Evolutionary conservation across 2,888 invertebrate species (phyloP).

Genomic region (Ichneumoninae sp.): DNA sequence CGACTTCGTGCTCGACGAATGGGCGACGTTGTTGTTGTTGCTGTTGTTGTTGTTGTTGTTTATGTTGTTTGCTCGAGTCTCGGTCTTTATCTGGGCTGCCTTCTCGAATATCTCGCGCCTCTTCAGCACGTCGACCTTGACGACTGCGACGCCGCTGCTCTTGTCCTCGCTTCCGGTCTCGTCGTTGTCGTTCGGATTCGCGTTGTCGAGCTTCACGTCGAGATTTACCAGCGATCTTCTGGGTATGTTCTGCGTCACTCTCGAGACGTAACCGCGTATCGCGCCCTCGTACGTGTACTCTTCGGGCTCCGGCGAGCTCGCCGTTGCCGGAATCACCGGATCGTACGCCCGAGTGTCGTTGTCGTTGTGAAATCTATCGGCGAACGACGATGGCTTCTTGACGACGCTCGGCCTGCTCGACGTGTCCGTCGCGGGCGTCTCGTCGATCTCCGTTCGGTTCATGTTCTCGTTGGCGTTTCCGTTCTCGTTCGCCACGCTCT

Average conservation of each 20-base stretch:
- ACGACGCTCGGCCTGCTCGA: slow-evolving; percentile 68
- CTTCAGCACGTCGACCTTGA: slow-evolving; percentile 92
- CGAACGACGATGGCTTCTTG: slow-evolving; percentile 76
- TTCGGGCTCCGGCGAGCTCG: slow-evolving; percentile 89
- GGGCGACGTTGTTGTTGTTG: slow-evolving; percentile 80
- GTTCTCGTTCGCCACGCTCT: slow-evolving; percentile 71
- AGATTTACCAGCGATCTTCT: slow-evolving; percentile 80
- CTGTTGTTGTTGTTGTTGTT: slow-evolving; percentile 2
- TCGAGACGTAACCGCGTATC: slow-evolving; percentile 93
- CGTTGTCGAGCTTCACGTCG: slow-evolving; percentile 73
- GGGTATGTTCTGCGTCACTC: slow-evolving; percentile 85
- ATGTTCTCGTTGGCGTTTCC: slow-evolving; percentile 50
- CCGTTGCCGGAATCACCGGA: slow-evolving; percentile 89
- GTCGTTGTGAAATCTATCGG: slow-evolving; percentile 78
- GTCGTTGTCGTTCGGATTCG: slow-evolving; percentile 84
- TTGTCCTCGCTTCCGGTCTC: slow-evolving; percentile 85
- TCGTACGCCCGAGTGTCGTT: slow-evolving; percentile 87
- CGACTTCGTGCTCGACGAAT: slow-evolving; percentile 88
- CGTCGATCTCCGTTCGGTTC: slow-evolving; percentile 55
- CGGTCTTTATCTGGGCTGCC: slow-evolving; percentile 84
- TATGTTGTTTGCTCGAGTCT: slow-evolving; percentile 78
- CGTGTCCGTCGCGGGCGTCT: slow-evolving; percentile 60
- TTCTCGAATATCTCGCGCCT: slow-evolving; percentile 93
- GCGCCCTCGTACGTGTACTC: slow-evolving; percentile 95
- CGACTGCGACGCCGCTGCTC: slow-evolving; percentile 85